Evolutionary conservation across 2,113 vertebrate genomes (phyloP), one percentile per base, ranked within the genome.

Genomic region (Dasyornis broadbenti): DNA sequence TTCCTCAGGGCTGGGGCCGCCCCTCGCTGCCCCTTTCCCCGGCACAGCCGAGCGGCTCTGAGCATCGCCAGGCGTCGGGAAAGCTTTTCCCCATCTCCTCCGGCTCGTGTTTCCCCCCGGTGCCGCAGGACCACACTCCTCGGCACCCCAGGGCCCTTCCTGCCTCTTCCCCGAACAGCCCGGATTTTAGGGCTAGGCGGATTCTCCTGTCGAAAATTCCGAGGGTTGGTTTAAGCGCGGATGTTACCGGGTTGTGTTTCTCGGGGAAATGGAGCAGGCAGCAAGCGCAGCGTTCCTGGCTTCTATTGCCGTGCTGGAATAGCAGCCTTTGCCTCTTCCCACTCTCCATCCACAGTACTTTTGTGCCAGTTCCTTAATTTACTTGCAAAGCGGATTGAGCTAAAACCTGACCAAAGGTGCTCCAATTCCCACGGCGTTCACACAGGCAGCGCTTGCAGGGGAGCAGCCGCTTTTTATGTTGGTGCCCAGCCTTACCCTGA

Each of bases 281-380:
- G 92, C 73, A 42, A 63, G 85, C 83, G 26, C 93, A 37, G 93
- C 92, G 27, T 64, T 44, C 70, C 21, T 35, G 31, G 85, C 78
- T 94, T 66, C 78, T 60, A 0, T 35, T 22, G 10, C 88, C 14
- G 56, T 50, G 71, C 92, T 52, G 86, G 94, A 92, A 85, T 22
- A 73, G 82, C 94, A 93, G 92, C 90, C 45, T 77, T 89, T 86
- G 63, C 59, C 56, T 84, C 87, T 96, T 88, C 94, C 95, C 66
- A 49, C 92, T 94, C 79, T 84, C 44, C 8, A 93, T 82, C 82
- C 94, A 16, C 75, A 65, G 88, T 60, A 95, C 92, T 97, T 93
- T 77, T 77, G 94, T 95, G 94, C 92, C 94, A 89, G 90, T 93
- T 97, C 83, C 42, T 69, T 97, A 80, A 97, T 94, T 92, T 68